Percentiles rank a stretch among this genome's conserved stretches.
phyloP scores from a whole-genome alignment of 2,113 vertebrate species.

The Neopipo cinnamomea region DNA sequence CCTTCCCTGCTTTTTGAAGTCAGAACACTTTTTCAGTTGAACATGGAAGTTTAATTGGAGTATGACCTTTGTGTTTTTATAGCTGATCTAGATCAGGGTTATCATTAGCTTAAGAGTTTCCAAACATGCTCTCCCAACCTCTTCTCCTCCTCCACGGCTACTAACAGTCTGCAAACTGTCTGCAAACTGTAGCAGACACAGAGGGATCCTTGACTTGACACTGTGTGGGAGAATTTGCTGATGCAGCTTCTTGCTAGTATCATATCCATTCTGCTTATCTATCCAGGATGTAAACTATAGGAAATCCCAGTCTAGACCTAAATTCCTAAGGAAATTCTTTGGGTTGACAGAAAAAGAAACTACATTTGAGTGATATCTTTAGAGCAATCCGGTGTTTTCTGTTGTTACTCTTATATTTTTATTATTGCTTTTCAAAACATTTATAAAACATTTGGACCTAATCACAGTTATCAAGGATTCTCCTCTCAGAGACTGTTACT shows the following conservation, averaged over 20 bases:
- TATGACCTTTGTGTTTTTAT: background rate
- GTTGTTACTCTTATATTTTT: background rate
- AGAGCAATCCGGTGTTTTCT: background rate
- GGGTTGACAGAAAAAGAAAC: background rate
- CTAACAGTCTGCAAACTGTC: background rate
- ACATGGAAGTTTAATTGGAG: background rate
- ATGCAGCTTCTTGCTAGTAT: background rate
- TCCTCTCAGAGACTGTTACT: background rate
- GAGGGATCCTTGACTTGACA: background rate
- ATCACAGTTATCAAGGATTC: background rate
- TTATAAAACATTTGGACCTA: background rate
- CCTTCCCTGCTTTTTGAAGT: background rate
- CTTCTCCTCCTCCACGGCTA: background rate
- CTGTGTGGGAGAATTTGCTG: background rate
- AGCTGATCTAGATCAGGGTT: background rate
- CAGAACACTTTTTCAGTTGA: background rate
- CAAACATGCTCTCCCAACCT: background rate
- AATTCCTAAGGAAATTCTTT: background rate
- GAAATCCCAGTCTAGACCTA: background rate
- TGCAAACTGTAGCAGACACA: background rate
- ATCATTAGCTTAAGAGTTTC: background rate
- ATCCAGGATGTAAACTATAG: background rate
- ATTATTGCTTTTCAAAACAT: slow-evolving; percentile 34
- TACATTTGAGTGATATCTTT: background rate
- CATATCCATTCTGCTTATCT: background rate